A percentile compares a stretch with the other conserved stretches of the same genome.
Evolutionary conservation across 2,113 vertebrate genomes (phyloP).

Genomic region (Dromiciops gliroides): DNA sequence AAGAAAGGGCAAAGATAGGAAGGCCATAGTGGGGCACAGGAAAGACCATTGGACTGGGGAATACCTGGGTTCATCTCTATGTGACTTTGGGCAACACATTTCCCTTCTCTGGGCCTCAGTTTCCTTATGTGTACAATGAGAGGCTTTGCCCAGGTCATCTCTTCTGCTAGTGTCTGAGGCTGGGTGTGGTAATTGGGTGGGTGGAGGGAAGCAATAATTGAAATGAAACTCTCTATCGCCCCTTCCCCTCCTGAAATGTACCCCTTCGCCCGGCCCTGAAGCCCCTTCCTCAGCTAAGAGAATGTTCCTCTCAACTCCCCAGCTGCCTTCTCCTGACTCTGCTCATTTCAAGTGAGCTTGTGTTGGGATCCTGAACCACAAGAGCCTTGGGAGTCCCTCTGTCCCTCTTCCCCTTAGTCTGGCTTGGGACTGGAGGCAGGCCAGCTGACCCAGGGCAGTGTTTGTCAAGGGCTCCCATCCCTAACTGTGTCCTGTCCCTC

Average conservation of each 20-base stretch:
- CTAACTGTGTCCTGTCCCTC: not conserved
- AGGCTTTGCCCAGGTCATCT: not conserved
- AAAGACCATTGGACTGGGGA: too few relatives aligned
- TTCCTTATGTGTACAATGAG: not conserved
- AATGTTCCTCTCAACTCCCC: not conserved
- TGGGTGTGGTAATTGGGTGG: not conserved
- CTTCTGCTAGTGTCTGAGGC: not conserved
- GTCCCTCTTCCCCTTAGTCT: not conserved
- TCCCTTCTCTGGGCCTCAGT: not conserved
- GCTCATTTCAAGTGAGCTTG: not conserved
- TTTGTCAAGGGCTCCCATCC: not conserved
- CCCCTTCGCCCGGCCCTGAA: accelerated
- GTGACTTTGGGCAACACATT: not conserved
- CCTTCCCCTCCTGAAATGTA: not conserved
- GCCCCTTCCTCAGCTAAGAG: not conserved
- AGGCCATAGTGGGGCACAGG: too few relatives aligned
- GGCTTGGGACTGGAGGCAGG: not conserved
- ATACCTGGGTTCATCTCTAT: too few relatives aligned
- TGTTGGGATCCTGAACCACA: not conserved
- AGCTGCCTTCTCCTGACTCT: not conserved
- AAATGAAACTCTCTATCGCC: not conserved
- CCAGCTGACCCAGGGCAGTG: not conserved
- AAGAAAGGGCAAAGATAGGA: too few relatives aligned
- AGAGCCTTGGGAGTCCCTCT: not conserved
- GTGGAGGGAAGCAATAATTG: not conserved